phyloP scores from a whole-genome alignment of 2,113 vertebrate species.

The Puffinus mauretanicus region DNA sequence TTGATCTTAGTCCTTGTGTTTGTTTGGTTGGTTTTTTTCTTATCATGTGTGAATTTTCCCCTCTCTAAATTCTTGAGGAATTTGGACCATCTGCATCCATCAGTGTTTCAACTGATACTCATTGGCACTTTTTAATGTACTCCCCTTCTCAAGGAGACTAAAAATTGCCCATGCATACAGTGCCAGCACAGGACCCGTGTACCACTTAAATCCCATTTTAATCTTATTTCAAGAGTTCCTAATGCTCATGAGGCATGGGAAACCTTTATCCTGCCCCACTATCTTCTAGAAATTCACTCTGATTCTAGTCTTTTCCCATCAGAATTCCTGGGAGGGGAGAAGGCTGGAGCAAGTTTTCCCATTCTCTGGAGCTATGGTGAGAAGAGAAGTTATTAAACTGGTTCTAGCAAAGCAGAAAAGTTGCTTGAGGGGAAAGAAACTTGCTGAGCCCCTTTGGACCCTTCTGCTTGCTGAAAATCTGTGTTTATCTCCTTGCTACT shows the following conservation, averaged over 20 bases:
- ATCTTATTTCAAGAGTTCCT: background rate
- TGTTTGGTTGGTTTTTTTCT: background rate
- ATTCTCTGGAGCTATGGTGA: background rate
- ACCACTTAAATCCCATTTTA: background rate
- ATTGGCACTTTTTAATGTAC: background rate
- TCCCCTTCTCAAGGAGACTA: background rate
- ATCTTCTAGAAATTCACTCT: background rate
- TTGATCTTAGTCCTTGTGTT: background rate
- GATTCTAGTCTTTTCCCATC: background rate
- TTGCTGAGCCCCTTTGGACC: background rate
- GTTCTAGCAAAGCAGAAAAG: background rate
- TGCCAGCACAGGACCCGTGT: accelerated
- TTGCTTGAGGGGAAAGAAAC: background rate
- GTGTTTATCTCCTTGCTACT: background rate
- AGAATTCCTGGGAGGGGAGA: background rate
- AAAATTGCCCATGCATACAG: background rate
- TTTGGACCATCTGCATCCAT: background rate
- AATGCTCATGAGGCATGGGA: no score
- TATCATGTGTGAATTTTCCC: background rate
- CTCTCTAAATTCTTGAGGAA: background rate
- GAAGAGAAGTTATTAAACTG: background rate
- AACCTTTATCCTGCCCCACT: background rate
- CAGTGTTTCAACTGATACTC: background rate
- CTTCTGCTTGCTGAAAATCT: background rate
- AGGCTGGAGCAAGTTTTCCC: background rate